Evolutionary conservation across 2,113 vertebrate genomes (phyloP).

Genomic region (Leptobrachium leishanense): DNA sequence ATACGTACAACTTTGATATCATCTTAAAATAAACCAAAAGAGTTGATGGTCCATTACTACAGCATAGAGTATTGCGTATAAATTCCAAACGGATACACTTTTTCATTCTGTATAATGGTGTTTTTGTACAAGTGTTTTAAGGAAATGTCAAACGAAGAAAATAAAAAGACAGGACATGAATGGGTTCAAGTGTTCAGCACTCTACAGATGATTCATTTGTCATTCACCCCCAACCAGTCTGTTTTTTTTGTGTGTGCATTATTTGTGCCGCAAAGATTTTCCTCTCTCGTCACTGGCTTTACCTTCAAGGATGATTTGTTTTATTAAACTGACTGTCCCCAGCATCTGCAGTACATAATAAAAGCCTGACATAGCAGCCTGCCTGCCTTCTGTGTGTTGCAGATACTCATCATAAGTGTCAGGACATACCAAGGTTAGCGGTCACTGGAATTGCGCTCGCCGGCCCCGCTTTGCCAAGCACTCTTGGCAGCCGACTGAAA

Average conservation of each 20-base stretch:
- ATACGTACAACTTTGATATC: no score
- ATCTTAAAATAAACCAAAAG: no score
- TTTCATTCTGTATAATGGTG: no score
- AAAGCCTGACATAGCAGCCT: conserved; percentile 93
- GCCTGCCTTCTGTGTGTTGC: conserved; percentile 96
- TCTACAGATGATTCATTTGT: conserved; percentile 34
- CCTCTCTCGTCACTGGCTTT: conserved; percentile 80
- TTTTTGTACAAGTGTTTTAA: background rate
- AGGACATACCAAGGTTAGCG: conserved; percentile 99
- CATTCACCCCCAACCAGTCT: conserved; percentile 23
- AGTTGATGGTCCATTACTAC: no score
- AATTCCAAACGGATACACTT: no score
- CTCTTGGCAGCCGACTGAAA: conserved; percentile 90
- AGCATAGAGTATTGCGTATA: no score
- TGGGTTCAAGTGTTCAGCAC: background rate
- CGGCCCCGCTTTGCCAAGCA: conserved; percentile 82
- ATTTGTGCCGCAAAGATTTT: conserved; percentile 63
- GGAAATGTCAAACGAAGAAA: background rate
- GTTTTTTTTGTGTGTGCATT: conserved; percentile 11
- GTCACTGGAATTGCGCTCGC: conserved; percentile 84
- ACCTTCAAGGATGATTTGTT: conserved; percentile 99
- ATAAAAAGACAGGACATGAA: background rate
- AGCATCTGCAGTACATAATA: conserved; percentile 89
- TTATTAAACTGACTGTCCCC: conserved; percentile 98
- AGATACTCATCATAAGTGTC: conserved; percentile 99